Evolutionary conservation across 37 sponge, comb jelly and placozoan genomes (phyloP).

Genomic region (Corticium candelabrum): DNA sequence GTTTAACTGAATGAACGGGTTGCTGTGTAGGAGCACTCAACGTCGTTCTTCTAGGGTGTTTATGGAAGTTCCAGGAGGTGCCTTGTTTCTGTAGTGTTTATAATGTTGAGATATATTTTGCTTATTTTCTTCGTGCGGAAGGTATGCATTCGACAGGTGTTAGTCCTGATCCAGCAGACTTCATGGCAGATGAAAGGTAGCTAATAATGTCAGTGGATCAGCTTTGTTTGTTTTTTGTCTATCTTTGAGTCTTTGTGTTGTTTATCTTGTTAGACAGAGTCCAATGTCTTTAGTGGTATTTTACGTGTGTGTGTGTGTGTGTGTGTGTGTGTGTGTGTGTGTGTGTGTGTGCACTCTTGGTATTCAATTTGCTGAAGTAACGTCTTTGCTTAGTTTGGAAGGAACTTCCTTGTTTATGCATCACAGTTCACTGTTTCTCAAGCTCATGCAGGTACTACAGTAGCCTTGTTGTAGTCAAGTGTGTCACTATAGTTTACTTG

Average conservation of each 20-base stretch:
- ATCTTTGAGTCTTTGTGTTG: neutral
- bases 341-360: conserved; percentile 16
- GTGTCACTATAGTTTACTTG: neutral
- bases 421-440: conserved; percentile 11
- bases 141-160: no score
- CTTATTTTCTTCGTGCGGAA: no score
- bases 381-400: conserved; percentile 10
- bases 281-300: neutral
- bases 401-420: conserved; percentile 23
- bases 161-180: no score
- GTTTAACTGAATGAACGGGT: no score
- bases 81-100: no score
- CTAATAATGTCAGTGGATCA: no score
- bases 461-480: neutral
- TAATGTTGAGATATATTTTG: no score
- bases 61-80: no score
- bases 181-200: no score
- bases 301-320: neutral
- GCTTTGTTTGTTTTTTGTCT: no score
- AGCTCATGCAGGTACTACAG: conserved; percentile 21
- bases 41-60: no score
- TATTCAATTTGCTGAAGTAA: conserved; percentile 5
- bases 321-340: conserved; percentile 12
- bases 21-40: no score
- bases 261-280: neutral